Evolutionary conservation across 2,888 invertebrate species (phyloP).

Genomic region (Eupelmus urozonus): DNA sequence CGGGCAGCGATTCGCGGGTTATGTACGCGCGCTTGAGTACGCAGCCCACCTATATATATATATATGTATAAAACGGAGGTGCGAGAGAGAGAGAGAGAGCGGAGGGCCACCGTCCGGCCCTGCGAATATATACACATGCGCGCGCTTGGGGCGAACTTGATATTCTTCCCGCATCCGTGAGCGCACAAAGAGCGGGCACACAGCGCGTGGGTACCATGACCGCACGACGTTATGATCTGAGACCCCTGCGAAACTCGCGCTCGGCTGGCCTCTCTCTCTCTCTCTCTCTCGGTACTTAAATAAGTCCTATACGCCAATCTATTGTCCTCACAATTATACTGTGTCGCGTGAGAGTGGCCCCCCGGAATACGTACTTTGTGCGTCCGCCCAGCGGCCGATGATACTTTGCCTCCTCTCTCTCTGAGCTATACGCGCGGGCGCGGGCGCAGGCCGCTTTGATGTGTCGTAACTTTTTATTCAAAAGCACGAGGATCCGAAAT

Average conservation of each 20-base stretch:
- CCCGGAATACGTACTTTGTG: conserved; percentile 46
- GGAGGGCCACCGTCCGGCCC: no score
- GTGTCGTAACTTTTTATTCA: conserved; percentile 58
- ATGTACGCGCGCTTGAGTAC: not conserved
- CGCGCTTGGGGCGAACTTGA: conserved; percentile 68
- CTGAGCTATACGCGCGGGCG: not conserved
- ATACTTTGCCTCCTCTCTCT: conserved; percentile 18
- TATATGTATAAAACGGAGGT: conserved; percentile 11
- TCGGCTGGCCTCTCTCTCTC: conserved; percentile 15
- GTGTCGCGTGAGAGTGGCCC: conserved; percentile 37
- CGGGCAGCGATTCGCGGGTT: not conserved
- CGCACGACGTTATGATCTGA: conserved; percentile 65
- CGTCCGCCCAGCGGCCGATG: not conserved
- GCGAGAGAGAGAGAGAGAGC: conserved; percentile 12
- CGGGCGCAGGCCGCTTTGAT: conserved; percentile 33
- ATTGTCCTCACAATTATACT: conserved; percentile 65
- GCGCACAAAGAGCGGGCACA: conserved; percentile 56
- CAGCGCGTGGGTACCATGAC: conserved; percentile 62
- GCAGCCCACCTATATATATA: conserved; percentile 14
- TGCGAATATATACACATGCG: no score
- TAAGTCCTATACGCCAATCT: conserved; percentile 64
- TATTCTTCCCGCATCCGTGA: conserved; percentile 70
- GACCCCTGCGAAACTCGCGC: conserved; percentile 66
- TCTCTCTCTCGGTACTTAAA: conserved; percentile 63
- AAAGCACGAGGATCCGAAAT: conserved; percentile 57